These are phyloP conservation scores for Mimumesa dahlbomi DNA, from an alignment of 2,888 invertebrate species.

Conservation along the genomic window DNA sequence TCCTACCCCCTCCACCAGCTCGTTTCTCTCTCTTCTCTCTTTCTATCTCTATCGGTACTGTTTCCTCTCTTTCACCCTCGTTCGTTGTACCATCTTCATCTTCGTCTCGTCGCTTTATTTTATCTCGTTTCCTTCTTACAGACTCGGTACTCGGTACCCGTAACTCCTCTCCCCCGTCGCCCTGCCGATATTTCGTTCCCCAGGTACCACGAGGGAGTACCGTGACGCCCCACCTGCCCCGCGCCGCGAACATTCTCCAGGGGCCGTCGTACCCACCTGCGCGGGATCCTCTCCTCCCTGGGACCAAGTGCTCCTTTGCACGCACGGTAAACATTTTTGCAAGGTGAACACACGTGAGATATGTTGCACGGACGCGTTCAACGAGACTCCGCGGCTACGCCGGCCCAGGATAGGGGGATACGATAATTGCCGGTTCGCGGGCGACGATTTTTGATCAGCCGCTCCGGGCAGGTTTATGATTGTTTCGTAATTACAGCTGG, in stretches of 20 bases:
- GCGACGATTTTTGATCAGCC: conserved; percentile 7
- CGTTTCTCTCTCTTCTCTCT: conserved; percentile 15
- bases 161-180: not conserved
- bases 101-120: too few species aligned
- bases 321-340: conserved; percentile 62
- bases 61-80: conserved; percentile 16
- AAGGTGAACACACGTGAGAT: conserved; percentile 59
- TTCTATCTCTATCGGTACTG: conserved; percentile 6
- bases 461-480: not conserved
- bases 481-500: not conserved
- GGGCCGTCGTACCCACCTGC: conserved; percentile 67
- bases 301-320: conserved; percentile 55
- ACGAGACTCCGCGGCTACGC: conserved; percentile 2
- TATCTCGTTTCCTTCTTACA: conserved; percentile 2
- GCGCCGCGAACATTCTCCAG: conserved; percentile 54
- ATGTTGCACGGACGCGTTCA: conserved; percentile 31
- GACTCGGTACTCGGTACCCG: not conserved
- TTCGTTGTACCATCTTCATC: not conserved
- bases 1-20: conserved; percentile 1
- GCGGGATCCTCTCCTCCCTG: conserved; percentile 42
- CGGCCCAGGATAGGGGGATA: not conserved
- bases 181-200: conserved; percentile 49
- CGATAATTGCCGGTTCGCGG: conserved; percentile 7
- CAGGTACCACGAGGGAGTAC: conserved; percentile 32
- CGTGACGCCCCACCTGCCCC: conserved; percentile 45